Evolutionary conservation across 2,888 invertebrate genomes (phyloP).

Genomic region (Pelosia muscerda): DNA sequence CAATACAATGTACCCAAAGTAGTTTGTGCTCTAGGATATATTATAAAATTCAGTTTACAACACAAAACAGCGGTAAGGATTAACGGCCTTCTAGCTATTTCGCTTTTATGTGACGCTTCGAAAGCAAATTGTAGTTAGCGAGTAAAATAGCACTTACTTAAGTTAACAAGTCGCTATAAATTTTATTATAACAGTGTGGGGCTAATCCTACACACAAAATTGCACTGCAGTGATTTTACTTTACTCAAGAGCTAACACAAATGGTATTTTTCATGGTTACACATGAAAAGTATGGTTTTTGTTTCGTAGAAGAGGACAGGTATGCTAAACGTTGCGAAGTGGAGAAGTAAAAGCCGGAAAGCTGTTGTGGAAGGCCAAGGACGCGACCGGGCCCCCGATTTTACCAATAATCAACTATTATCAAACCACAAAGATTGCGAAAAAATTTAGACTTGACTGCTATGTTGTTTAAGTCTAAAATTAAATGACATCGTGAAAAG

Average conservation of each 20-base stretch:
- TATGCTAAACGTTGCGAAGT: too few relatives aligned
- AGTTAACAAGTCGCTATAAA: constrained; percentile 4
- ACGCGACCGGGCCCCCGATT: too few relatives aligned
- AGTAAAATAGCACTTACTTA: background rate
- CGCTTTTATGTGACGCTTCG: constrained; percentile 1
- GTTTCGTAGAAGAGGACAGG: too few relatives aligned
- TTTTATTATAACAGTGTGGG: background rate
- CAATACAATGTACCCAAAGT: constrained; percentile 7
- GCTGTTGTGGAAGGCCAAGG: too few relatives aligned
- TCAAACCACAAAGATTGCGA: too few relatives aligned
- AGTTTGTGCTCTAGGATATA: background rate
- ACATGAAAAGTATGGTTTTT: too few relatives aligned
- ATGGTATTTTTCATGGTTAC: too few relatives aligned
- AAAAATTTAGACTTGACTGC: too few relatives aligned
- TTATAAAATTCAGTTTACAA: background rate
- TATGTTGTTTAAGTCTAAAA: too few relatives aligned
- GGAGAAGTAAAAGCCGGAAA: too few relatives aligned
- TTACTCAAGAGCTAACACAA: background rate
- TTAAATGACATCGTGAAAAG: too few relatives aligned
- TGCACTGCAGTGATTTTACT: constrained; percentile 4
- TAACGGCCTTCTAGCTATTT: constrained; percentile 4
- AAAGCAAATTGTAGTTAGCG: background rate
- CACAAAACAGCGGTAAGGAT: background rate
- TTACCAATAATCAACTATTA: too few relatives aligned
- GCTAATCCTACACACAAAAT: background rate